These are phyloP conservation scores for Carposina sasakii DNA, from an alignment of 1,140 invertebrate species.

Conservation along the genomic window DNA sequence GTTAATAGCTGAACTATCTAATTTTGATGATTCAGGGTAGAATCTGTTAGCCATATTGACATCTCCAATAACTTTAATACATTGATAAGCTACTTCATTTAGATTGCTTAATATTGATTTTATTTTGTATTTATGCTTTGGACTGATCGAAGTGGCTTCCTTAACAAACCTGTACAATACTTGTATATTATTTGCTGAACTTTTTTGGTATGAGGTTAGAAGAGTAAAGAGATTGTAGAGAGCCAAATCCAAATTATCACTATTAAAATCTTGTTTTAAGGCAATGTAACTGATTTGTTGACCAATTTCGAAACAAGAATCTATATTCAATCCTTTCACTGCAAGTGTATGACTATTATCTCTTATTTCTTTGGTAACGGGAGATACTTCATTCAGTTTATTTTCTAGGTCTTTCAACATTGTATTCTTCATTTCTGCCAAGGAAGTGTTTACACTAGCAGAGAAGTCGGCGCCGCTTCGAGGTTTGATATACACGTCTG, in stretches of 20 bases:
- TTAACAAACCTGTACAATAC: no score
- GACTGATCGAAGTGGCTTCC: no score
- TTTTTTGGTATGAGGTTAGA: no score
- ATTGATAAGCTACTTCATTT: no score
- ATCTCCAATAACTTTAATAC: slow-evolving; percentile 26
- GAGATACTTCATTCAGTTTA: slow-evolving; percentile 34
- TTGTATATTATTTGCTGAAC: no score
- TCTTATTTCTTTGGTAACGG: slow-evolving; percentile 11
- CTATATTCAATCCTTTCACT: slow-evolving; percentile 43
- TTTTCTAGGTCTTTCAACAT: slow-evolving; percentile 57
- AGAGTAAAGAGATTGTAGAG: no score
- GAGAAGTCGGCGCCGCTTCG: slow-evolving; percentile 71
- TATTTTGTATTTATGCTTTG: no score
- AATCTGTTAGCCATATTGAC: slow-evolving; percentile 33
- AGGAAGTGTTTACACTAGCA: slow-evolving; percentile 42
- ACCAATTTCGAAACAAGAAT: slow-evolving; percentile 39
- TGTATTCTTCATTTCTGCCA: slow-evolving; percentile 63
- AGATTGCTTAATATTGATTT: no score
- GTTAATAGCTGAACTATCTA: slow-evolving; percentile 19
- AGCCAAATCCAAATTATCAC: no score
- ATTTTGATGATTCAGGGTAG: slow-evolving; percentile 36
- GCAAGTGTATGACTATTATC: slow-evolving; percentile 40
- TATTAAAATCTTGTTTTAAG: no score
- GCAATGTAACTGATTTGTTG: slow-evolving; percentile 42
- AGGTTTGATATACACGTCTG: slow-evolving; percentile 81